Percentiles rank a stretch among this genome's conserved stretches.
These are phyloP conservation scores for Pitta sordida DNA, from an alignment of 2,113 vertebrate genomes.

Conservation along the genomic window DNA sequence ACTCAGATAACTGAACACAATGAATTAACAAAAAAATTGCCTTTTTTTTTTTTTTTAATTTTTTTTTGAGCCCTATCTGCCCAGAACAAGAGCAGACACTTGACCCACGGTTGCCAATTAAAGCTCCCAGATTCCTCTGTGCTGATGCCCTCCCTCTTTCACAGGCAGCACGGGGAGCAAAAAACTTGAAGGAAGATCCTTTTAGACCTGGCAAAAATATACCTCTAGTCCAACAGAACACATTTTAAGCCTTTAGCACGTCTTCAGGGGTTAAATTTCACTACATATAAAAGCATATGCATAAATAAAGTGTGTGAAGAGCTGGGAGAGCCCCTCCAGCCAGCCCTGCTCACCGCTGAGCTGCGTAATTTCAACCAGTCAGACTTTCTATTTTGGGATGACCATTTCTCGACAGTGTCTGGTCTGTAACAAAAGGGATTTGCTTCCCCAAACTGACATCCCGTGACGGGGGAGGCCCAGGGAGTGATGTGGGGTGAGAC, in stretches of 20 bases:
- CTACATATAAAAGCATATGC: not conserved
- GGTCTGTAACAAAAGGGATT: not conserved
- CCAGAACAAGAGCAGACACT: not conserved
- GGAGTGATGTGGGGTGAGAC: accelerated
- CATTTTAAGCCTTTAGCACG: not conserved
- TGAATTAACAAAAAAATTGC: accelerated
- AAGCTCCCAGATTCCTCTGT: accelerated
- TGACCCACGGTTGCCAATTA: not conserved
- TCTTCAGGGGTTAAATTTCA: not conserved
- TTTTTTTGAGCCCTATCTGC: not conserved
- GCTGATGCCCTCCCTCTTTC: not conserved
- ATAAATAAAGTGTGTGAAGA: not conserved
- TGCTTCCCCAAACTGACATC: not conserved
- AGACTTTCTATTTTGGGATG: not conserved
- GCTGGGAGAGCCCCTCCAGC: not conserved
- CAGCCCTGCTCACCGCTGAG: not conserved
- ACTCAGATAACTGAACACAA: not conserved
- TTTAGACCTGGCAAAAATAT: not conserved
- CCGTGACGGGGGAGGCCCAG: accelerated
- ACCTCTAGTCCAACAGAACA: not conserved
- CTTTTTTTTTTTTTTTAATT: no score
- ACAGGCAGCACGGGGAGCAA: not conserved
- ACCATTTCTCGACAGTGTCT: not conserved
- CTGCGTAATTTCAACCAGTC: not conserved
- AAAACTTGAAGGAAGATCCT: not conserved